A percentile compares a stretch with the other conserved stretches of the same genome.
phyloP scores from a whole-genome alignment of 2,888 invertebrate genomes.

The Catocala sponsa region DNA sequence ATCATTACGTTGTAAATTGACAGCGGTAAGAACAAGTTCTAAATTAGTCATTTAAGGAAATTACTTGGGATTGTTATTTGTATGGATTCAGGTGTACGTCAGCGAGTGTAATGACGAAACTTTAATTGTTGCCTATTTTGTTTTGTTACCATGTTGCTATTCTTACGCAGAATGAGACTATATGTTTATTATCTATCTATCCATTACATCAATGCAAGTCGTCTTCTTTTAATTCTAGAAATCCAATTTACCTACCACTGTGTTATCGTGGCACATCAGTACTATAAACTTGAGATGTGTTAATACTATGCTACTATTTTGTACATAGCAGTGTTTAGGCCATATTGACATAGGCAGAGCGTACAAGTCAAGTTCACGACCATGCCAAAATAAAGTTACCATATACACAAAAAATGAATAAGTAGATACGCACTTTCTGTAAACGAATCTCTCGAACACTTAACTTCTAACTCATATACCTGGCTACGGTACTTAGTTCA shows the following conservation, averaged over 20 bases:
- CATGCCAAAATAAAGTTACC: no score
- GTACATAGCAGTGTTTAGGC: no score
- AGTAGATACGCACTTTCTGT: not conserved
- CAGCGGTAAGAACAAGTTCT: constrained; percentile 29
- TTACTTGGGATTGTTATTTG: constrained; percentile 56
- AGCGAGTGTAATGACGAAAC: constrained; percentile 32
- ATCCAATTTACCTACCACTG: no score
- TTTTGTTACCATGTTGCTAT: not conserved
- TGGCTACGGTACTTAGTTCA: constrained; percentile 20
- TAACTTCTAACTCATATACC: constrained; percentile 17
- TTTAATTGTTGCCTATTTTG: constrained; percentile 12
- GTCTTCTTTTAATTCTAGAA: no score
- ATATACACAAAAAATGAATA: not conserved
- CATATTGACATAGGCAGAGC: no score
- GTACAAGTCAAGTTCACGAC: no score
- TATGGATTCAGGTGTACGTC: constrained; percentile 34
- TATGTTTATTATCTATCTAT: no score
- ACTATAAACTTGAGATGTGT: no score
- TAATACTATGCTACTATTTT: no score
- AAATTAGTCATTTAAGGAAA: constrained; percentile 45
- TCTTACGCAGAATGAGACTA: no score
- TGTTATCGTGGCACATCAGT: no score
- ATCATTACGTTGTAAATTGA: constrained; percentile 30
- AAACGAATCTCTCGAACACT: constrained; percentile 24
- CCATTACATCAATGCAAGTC: no score